These are phyloP conservation scores for Meiosimyza decipiens DNA, from an alignment of 2,888 invertebrate species.

Conservation along the genomic window DNA sequence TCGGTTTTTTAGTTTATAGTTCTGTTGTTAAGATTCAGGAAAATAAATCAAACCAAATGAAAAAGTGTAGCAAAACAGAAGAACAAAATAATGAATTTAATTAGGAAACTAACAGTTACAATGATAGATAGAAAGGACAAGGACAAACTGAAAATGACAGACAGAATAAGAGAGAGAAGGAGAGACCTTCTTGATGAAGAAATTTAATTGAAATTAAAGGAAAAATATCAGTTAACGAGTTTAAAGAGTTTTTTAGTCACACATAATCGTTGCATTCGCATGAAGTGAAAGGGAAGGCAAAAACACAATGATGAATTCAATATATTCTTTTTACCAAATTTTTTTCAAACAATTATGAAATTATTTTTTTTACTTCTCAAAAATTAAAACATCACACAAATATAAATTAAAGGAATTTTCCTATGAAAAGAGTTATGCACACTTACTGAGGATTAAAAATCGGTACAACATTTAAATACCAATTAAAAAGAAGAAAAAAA, in stretches of 20 bases:
- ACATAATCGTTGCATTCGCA: slow-evolving; percentile 60
- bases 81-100: slow-evolving; percentile 2
- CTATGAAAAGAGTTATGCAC: not conserved
- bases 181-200: not conserved
- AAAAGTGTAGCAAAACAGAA: too few species aligned
- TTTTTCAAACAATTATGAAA: not conserved
- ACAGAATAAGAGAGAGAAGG: slow-evolving; percentile 3
- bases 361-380: slow-evolving; percentile 6
- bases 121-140: not conserved
- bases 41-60: slow-evolving; percentile 2
- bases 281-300: not conserved
- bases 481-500: not conserved
- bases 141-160: not conserved
- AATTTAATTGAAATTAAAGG: not conserved
- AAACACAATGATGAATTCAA: slow-evolving; percentile 17
- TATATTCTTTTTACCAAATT: slow-evolving; percentile 9
- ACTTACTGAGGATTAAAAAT: too few species aligned
- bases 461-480: too few species aligned
- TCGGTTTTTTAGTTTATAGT: not conserved
- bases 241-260: slow-evolving; percentile 51
- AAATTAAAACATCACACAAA: slow-evolving; percentile 28
- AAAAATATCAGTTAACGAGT: not conserved
- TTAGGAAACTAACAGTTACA: not conserved
- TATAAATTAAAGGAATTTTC: slow-evolving; percentile 41
- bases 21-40: slow-evolving; percentile 4